Evolutionary conservation across 2,113 vertebrate species (phyloP).

Genomic region (Trichechus manatus): DNA sequence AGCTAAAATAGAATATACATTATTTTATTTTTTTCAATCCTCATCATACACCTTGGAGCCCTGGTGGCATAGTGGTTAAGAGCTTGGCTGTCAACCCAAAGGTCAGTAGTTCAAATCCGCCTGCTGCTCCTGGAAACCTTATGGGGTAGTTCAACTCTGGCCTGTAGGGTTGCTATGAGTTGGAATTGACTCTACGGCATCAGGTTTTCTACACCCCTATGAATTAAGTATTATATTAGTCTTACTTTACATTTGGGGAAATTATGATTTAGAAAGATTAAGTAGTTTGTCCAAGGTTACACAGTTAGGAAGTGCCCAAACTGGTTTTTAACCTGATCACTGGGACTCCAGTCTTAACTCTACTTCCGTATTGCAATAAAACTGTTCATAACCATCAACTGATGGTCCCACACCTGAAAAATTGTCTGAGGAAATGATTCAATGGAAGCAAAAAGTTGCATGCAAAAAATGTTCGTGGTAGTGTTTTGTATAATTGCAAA

Average conservation of each 20-base stretch:
- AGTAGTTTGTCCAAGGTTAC: background rate
- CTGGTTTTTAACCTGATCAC: background rate
- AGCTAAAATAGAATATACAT: background rate
- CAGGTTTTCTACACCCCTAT: no score
- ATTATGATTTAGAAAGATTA: background rate
- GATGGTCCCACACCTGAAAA: background rate
- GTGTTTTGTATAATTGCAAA: background rate
- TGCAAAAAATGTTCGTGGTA: background rate
- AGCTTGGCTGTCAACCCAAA: no score
- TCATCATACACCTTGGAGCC: background rate
- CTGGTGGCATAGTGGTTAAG: no score
- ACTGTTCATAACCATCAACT: background rate
- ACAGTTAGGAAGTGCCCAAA: background rate
- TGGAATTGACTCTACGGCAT: no score
- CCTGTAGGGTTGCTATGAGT: no score
- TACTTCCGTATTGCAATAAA: background rate
- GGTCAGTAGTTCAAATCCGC: no score
- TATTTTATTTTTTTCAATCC: background rate
- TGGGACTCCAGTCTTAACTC: background rate
- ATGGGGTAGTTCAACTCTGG: no score
- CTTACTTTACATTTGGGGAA: background rate
- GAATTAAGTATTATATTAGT: background rate
- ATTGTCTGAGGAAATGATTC: conserved; percentile 25
- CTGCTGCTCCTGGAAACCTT: no score
- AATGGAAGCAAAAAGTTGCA: background rate